Conservation (phyloP, 2,113 vertebrate genomes). For the Rhizomys pruinosus region DNA sequence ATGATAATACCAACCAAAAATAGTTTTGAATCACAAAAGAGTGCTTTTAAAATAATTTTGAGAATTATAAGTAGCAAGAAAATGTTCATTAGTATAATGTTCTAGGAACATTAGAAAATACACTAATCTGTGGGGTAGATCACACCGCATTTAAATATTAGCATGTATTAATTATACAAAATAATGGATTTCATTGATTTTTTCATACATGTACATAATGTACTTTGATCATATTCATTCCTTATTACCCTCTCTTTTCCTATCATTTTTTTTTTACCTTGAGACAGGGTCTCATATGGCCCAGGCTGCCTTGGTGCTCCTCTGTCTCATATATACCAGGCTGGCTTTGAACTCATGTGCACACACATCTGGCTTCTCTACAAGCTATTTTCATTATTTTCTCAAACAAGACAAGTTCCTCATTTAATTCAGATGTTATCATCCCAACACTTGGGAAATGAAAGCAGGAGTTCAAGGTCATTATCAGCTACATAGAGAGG, state of each 20-base stretch:
- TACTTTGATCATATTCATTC: neutral
- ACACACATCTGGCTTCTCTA: too few relatives aligned
- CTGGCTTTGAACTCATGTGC: neutral
- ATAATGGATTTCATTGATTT: neutral
- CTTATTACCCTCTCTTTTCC: neutral
- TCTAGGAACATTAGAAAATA: constrained; percentile 28
- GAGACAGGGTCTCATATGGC: neutral
- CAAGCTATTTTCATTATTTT: too few relatives aligned
- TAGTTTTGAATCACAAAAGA: neutral
- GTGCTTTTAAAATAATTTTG: neutral
- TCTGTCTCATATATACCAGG: too few relatives aligned
- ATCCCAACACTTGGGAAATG: too few relatives aligned
- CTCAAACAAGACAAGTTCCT: too few relatives aligned
- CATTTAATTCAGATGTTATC: too few relatives aligned
- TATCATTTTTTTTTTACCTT: neutral
- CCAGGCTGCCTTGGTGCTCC: neutral
- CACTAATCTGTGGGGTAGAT: neutral
- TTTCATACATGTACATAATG: neutral
- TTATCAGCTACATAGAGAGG: too few relatives aligned
- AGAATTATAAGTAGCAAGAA: neutral
- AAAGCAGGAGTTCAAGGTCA: neutral
- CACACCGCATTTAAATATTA: neutral
- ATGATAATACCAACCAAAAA: neutral
- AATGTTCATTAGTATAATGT: neutral
- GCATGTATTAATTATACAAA: neutral